Evolutionary conservation across 2,113 vertebrate species (phyloP), one percentile per base, ranked within the genome.

Genomic region (Chitala chitala): DNA sequence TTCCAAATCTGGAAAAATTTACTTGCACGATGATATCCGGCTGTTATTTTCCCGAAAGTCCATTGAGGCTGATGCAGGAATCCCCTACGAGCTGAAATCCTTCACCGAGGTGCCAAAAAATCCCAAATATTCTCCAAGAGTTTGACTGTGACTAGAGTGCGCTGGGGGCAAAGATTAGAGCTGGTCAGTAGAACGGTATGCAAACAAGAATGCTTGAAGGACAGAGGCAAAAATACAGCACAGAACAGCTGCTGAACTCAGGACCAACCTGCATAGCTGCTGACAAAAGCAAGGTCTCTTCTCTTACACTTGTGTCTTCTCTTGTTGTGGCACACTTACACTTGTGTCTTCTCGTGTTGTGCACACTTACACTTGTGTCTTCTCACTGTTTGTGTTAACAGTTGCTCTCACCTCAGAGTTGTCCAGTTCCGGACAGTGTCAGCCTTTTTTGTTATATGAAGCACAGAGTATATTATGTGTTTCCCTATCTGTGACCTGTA

Each of bases 41-140:
- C 93, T 99, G 92, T 94, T 99, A 85, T 99, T 99, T 88, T 98
- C 97, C 61, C 97, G 96, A 79, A 98, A 98, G 89, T 98, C 95
- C 36, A 94, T 96, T 0, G 97, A 99, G 83, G 93, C 98, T 71
- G 97, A 99, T 83, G 92, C 94, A 1, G 95, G 96, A 84, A 98
- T 99, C 83, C 93, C 96, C 72, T 98, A 98, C 0, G 95, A 99
- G 88, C 92, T 97, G 81, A 98, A 98, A 87, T 96, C 95, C 83
- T 96, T 96, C 91, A 99, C 96, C 48, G 97, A 99, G 92, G 93
- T 94, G 93, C 97, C 97, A 40, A 93, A 90, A 88, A 97, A 96
- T 83, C 97, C 97, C 69, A 93, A 94, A 88, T 99, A 98, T 82
- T 98, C 96, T 1, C 93, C 96, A 51, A 87, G 96, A 69, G 87